Evolutionary conservation across 2,888 invertebrate species (phyloP), one percentile per base, ranked within the genome.

Genomic region (Pristionchus mayeri): DNA sequence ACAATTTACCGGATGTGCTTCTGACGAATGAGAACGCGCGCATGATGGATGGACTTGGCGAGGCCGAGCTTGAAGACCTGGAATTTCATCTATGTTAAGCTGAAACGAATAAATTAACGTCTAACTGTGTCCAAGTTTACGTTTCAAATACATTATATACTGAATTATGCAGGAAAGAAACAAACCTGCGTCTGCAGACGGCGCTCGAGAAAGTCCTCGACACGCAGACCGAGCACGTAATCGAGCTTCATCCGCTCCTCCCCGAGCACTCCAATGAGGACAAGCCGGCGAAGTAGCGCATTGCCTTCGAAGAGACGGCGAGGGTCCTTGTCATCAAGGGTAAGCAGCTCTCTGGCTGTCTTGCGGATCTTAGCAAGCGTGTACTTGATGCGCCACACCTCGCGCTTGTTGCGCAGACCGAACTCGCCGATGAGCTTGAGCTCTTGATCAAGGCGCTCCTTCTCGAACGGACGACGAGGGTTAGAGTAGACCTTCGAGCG

Each of bases 221-320:
- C 97, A 94, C 98, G 97, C 91, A 99, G 95, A 94, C 98, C 98
- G 93, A 99, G 95, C 90, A 99, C 98, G 93, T 99, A 99, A 98
- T 99, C 99, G 92, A 99, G 97, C 94, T 99, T 99, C 99, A 99
- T 99, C 93, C 97, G 96, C 90, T 96, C 95, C 94, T 99, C 99
- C 92, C 98, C 97, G 93, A 99, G 94, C 88, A 99, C 99, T 92
- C 99, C 99, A 91, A 99, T 97, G 91, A 98, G 96, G 85, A 99
- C 98, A 92, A 99, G 94, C 94, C 99, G 96, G 95, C 99, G 96
- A 91, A 99, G 95, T 84, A 99, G 95, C 21, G 99, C 99, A 94
- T 99, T 99, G 94, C 99, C 99, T 96, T 99, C 98, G 94, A 99
- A 99, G 92, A 99, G 95, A 93, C 99, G 95, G 93, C 97, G 96